phyloP scores from a whole-genome alignment of 1,140 invertebrate genomes.

The Tetramorium parvispinum region DNA sequence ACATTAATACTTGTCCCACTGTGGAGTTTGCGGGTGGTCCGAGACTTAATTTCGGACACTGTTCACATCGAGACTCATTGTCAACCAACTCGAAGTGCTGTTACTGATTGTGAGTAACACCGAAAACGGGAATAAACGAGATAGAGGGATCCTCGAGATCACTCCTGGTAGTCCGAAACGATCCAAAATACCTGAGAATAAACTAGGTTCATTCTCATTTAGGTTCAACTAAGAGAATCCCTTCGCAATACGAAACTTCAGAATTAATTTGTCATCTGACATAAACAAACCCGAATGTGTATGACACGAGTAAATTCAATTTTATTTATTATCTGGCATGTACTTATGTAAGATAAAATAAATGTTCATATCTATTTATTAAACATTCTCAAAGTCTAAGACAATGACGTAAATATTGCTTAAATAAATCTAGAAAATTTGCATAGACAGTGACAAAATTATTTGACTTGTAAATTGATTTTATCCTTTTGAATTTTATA shows the following conservation, averaged over 20 bases:
- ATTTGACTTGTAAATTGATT: constrained; percentile 30
- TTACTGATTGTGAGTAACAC: constrained; percentile 1
- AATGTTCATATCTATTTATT: not conserved
- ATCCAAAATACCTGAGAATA: constrained; percentile 4
- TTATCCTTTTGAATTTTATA: not conserved
- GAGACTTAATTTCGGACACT: constrained; percentile 66
- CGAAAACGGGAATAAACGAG: constrained; percentile 35
- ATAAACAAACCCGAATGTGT: not conserved
- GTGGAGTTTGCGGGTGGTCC: constrained; percentile 36
- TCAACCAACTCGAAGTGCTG: not conserved
- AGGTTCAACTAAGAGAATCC: not conserved
- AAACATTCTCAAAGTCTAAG: not conserved
- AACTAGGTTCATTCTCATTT: not conserved
- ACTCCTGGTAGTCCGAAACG: not conserved
- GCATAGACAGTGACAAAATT: not conserved
- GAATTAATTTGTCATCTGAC: constrained; percentile 37
- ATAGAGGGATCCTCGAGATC: constrained; percentile 19
- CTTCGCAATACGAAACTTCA: constrained; percentile 14
- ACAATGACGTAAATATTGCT: not conserved
- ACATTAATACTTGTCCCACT: constrained; percentile 55
- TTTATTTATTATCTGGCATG: not conserved
- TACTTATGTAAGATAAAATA: not conserved
- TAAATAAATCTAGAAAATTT: constrained; percentile 10
- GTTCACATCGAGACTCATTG: not conserved
- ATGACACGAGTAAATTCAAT: not conserved